A percentile compares a stretch with the other conserved stretches of the same genome.
Conservation (phyloP, 1,140 invertebrate genomes). For the Apis laboriosa region DNA sequence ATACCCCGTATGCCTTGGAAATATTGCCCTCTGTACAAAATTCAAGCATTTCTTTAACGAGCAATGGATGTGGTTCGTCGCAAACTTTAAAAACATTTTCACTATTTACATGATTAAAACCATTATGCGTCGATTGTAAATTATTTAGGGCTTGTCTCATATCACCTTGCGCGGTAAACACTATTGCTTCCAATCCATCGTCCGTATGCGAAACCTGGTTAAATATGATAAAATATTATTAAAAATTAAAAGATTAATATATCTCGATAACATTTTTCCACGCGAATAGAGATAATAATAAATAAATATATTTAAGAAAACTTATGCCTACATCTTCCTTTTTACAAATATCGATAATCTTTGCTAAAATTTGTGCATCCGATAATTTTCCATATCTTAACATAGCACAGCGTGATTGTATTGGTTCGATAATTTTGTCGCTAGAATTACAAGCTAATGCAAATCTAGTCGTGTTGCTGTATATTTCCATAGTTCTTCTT, state of each 20-base stretch:
- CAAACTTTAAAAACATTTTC: conserved; percentile 99
- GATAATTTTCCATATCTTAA: conserved; percentile 95
- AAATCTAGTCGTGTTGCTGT: conserved; percentile 98
- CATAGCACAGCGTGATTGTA: conserved; percentile 99
- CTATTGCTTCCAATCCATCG: conserved; percentile 97
- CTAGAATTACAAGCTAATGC: conserved; percentile 99
- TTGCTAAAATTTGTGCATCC: conserved; percentile 94
- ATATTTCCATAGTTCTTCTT: conserved; percentile 99
- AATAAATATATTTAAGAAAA: background rate
- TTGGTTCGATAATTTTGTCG: conserved; percentile 99
- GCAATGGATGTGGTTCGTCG: conserved; percentile 98
- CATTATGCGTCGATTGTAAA: conserved; percentile 97
- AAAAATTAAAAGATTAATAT: background rate
- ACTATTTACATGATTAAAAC: conserved; percentile 94
- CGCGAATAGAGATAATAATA: background rate
- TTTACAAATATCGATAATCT: conserved; percentile 88
- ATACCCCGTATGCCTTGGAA: conserved; percentile 91
- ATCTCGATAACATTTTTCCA: background rate
- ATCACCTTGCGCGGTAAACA: conserved; percentile 99
- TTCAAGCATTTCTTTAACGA: conserved; percentile 96
- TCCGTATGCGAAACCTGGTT: conserved; percentile 89
- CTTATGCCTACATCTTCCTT: conserved; percentile 84
- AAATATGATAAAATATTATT: background rate
- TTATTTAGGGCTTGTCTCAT: conserved; percentile 99
- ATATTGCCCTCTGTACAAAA: conserved; percentile 92